Conservation (phyloP, 2,113 vertebrate genomes). For the Anoura caudifer region DNA sequence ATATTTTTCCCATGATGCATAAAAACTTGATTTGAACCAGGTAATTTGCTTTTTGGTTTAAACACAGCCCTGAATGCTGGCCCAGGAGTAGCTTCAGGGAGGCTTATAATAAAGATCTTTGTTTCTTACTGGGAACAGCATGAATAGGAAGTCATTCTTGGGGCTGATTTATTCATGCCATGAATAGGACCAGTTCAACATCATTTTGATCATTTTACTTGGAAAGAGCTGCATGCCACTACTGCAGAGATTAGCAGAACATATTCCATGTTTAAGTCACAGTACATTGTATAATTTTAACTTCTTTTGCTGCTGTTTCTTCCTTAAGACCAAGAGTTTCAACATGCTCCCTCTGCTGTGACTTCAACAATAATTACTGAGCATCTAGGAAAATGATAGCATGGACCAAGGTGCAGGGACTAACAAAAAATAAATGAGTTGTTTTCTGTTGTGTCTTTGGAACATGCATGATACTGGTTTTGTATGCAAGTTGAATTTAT, state of each 20-base stretch:
- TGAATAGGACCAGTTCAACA: not conserved
- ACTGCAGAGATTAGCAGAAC: not conserved
- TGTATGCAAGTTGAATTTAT: not conserved
- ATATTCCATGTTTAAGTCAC: not conserved
- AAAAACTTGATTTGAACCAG: not conserved
- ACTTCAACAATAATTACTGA: not conserved
- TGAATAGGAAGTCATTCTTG: not conserved
- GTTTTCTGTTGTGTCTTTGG: not conserved
- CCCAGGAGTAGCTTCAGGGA: not conserved
- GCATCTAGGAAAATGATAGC: not conserved
- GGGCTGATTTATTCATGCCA: not conserved
- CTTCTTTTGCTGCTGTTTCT: not conserved
- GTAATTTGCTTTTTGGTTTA: not conserved
- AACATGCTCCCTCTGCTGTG: not conserved
- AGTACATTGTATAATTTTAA: not conserved
- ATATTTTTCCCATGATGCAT: not conserved
- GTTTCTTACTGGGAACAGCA: not conserved
- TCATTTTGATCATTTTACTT: not conserved
- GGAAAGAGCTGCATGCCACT: not conserved
- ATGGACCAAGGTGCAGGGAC: not conserved
- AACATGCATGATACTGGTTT: not conserved
- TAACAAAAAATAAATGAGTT: not conserved
- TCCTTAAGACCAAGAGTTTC: not conserved
- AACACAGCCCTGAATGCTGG: not conserved
- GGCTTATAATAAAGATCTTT: not conserved